phyloP scores from a whole-genome alignment of 2,113 vertebrate genomes.

The Jaculus jaculus region DNA sequence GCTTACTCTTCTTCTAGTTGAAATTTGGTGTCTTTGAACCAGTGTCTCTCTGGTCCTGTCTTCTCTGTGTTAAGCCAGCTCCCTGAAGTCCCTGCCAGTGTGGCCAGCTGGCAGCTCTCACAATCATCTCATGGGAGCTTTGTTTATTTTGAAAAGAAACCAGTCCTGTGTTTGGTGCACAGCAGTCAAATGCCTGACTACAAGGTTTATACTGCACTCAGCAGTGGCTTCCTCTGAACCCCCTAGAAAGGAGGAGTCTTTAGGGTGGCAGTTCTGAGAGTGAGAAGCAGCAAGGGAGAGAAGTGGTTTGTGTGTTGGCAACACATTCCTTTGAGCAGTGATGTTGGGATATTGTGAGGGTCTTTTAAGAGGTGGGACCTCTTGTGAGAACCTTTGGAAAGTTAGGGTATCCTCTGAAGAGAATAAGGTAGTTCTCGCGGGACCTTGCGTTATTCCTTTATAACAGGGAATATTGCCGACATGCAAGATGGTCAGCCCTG shows the following conservation, averaged over 20 bases:
- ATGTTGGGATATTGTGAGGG: not conserved
- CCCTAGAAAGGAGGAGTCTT: not conserved
- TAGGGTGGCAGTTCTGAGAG: not conserved
- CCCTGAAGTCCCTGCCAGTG: not conserved
- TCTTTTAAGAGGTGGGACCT: not conserved
- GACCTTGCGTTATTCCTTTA: not conserved
- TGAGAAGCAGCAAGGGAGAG: rapidly evolving
- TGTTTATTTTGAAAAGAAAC: slow-evolving; percentile 53
- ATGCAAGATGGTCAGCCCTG: not conserved
- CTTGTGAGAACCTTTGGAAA: not conserved
- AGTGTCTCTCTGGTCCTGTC: not conserved
- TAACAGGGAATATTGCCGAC: not conserved
- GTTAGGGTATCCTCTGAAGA: not conserved
- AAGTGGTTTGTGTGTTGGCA: not conserved
- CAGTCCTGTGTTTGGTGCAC: not conserved
- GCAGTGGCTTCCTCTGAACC: not conserved
- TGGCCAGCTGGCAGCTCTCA: slow-evolving; percentile 1
- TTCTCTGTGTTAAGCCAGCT: not conserved
- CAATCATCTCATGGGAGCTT: slow-evolving; percentile 42
- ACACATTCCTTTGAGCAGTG: not conserved
- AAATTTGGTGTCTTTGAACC: not conserved
- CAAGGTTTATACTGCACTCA: no score
- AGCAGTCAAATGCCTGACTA: not conserved
- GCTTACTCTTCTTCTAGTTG: not conserved
- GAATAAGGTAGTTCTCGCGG: not conserved